Percentiles rank a stretch among this genome's conserved stretches.
Conservation (phyloP, 2,888 invertebrate species). For the Elysia crispata region DNA sequence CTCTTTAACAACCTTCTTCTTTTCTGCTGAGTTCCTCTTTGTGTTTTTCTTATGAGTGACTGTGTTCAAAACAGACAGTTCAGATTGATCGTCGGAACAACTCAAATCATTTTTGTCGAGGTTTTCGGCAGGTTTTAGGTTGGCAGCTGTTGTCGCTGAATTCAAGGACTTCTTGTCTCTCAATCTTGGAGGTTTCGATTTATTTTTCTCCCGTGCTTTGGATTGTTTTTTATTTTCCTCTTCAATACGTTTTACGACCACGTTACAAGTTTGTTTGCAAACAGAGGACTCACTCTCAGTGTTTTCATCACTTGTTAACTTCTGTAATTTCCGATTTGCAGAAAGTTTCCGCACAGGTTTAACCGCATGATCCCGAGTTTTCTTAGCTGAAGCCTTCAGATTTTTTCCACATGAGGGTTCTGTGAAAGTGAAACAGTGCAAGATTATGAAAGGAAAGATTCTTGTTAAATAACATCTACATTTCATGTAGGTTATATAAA, state of each 20-base stretch:
- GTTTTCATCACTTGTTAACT: conserved; percentile 40
- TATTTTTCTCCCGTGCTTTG: conserved; percentile 10
- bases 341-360: conserved; percentile 33
- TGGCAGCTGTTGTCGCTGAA: not conserved
- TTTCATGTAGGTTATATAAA: too few relatives aligned
- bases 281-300: conserved; percentile 30
- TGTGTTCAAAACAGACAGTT: not conserved
- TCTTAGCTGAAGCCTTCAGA: conserved; percentile 33
- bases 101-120: not conserved
- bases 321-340: conserved; percentile 30
- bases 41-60: conserved; percentile 5
- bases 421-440: too few relatives aligned
- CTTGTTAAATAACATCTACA: too few relatives aligned
- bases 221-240: conserved; percentile 29
- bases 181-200: conserved; percentile 22
- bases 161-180: conserved; percentile 37
- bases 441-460: too few relatives aligned
- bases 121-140: conserved; percentile 10
- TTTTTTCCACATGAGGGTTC: conserved; percentile 12
- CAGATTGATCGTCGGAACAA: conserved; percentile 24
- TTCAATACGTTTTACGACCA: conserved; percentile 45
- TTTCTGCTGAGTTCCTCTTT: not conserved
- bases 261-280: conserved; percentile 47
- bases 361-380: conserved; percentile 34
- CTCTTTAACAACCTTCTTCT: conserved; percentile 3